These are phyloP conservation scores for Drosophila lacertosa DNA, from an alignment of 1,140 invertebrate species.

Conservation along the genomic window DNA sequence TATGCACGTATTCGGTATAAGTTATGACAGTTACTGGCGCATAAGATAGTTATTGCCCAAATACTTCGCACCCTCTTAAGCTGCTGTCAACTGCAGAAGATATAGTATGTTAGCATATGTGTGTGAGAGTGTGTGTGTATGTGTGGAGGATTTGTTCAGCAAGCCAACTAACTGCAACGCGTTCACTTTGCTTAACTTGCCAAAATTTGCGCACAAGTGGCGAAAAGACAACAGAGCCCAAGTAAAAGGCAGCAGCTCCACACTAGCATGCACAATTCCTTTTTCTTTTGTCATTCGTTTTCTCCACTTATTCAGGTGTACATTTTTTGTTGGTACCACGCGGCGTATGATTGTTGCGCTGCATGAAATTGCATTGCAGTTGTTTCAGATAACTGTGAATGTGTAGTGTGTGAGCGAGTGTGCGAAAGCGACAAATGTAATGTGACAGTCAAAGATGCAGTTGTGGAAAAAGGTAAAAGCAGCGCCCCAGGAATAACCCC, in stretches of 20 bases:
- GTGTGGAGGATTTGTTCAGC: constrained; percentile 21
- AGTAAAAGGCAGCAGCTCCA: constrained; percentile 8
- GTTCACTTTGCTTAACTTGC: constrained; percentile 34
- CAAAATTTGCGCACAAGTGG: constrained; percentile 24
- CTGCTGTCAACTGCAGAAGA: constrained; percentile 34
- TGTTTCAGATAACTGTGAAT: constrained; percentile 3
- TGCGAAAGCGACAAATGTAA: constrained; percentile 32
- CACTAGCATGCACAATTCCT: not conserved
- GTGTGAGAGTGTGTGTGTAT: not conserved
- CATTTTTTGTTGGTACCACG: constrained; percentile 3
- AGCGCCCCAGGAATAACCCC: not conserved
- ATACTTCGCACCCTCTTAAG: constrained; percentile 45
- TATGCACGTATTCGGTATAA: constrained; percentile 14
- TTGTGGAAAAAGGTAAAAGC: constrained; percentile 30
- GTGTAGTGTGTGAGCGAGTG: constrained; percentile 1
- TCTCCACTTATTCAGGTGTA: not conserved
- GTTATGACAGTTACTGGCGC: constrained; percentile 23
- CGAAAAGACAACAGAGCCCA: constrained; percentile 23
- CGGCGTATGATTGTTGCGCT: constrained; percentile 43
- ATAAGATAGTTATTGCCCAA: constrained; percentile 26
- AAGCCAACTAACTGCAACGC: constrained; percentile 21
- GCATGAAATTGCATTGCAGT: constrained; percentile 31
- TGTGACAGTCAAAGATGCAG: constrained; percentile 37
- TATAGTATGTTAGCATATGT: constrained; percentile 4
- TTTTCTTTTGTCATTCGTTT: constrained; percentile 1